Base-by-base conservation (phyloP, 92 coral and sea anemone genomes). In the Porites rus region DNA sequence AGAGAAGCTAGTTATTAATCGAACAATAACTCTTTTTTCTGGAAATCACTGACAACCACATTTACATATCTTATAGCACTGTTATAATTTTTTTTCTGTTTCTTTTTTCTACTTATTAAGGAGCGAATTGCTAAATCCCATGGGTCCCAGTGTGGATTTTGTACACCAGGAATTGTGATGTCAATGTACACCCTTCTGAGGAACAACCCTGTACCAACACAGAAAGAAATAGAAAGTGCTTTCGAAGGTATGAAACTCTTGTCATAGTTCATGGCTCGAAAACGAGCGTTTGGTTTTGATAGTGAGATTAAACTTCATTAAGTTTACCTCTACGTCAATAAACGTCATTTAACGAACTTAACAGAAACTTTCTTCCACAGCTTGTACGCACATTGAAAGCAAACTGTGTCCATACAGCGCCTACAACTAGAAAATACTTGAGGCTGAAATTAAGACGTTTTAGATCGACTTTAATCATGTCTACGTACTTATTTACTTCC, bases 71-170 rank as follows among this genome's bases (percentile, higher is more conserved):
- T 3, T 38, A 38, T 38, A 38, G 63, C 13, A 13, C 51, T 7
- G 17, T 1, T 13, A 3, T 24, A 1, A 24, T 18, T 25, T 3
- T 2, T 71, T 19, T 56, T 10, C 17, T 10, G 17, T 54, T 53
- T 2, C 2, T 0, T 56, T 10, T 10, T 56, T 50, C 19, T 62
- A 25, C 10, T 31, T 72, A 1, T 2, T 52, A 69, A 94, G 97
- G 97, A 94, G 66, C 80, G 97, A n/a, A 80, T 94, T 77, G 97
- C 97, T 25, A 91, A 91, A 74, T 89, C 93, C 16, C 97, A 94
- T 92, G 97, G 97, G 25, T 94, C 97, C 11, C 97, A 94, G 88
- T 94, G 97, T 92, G 97, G 97, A 61, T 94, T 94, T 80, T 94
- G 97, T 38, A 94, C 97, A 14, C 97, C 97, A 51, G 97, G 97